These are phyloP conservation scores for Epistrophella euchroma DNA, from an alignment of 2,888 invertebrate genomes.

Conservation along the genomic window DNA sequence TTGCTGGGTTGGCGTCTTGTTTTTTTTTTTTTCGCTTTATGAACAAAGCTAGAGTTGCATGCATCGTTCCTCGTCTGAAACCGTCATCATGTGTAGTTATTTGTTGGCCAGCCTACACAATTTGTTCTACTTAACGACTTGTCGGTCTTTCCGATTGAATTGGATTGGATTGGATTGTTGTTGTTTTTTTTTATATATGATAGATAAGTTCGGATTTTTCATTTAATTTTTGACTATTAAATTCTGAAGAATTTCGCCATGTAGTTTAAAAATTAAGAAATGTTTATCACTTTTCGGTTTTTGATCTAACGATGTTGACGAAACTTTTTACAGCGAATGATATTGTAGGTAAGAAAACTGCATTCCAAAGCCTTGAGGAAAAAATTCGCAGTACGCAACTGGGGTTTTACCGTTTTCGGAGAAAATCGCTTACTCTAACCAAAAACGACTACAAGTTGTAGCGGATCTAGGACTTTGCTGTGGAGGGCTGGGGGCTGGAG, in stretches of 20 bases:
- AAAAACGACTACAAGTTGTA: too few species aligned
- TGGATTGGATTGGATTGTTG: constrained; percentile 38
- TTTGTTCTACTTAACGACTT: constrained; percentile 73
- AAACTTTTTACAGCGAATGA: too few species aligned
- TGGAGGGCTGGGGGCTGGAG: too few species aligned
- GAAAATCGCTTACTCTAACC: too few species aligned
- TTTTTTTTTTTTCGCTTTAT: neutral
- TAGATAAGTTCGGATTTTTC: constrained; percentile 33
- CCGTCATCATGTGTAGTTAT: constrained; percentile 44
- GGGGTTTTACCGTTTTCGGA: too few species aligned
- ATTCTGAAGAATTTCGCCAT: constrained; percentile 7
- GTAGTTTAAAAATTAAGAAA: too few species aligned
- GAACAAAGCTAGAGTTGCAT: constrained; percentile 17
- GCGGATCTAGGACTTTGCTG: too few species aligned
- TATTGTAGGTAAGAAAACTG: too few species aligned
- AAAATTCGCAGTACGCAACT: too few species aligned
- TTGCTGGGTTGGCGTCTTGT: constrained; percentile 20
- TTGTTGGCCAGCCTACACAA: constrained; percentile 73
- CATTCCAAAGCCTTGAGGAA: too few species aligned
- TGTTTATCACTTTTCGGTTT: too few species aligned
- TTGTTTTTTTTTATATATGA: neutral
- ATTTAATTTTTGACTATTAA: constrained; percentile 38
- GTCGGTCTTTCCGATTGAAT: constrained; percentile 52
- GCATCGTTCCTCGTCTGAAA: constrained; percentile 22
- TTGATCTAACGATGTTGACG: too few species aligned